Conservation (phyloP, 35 echinoderm and acorn worm species). For the Heliocidaris erythrogramma region DNA sequence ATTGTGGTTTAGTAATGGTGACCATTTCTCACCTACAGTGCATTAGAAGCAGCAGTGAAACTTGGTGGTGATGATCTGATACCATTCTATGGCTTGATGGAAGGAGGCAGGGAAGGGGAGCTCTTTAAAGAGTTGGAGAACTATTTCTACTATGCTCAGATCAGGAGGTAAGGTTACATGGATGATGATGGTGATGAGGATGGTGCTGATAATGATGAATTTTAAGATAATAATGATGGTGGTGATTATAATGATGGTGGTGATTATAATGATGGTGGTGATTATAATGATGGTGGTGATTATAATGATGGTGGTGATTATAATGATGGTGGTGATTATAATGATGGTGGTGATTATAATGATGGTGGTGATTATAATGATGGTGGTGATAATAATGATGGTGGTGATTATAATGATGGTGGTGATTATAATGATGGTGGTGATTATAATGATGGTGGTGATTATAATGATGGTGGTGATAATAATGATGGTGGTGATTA, state of each 20-base stretch:
- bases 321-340: not conserved
- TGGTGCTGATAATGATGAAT: no score
- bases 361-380: not conserved
- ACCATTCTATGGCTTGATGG: slow-evolving; percentile 96
- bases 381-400: no score
- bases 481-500: no score
- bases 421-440: no score
- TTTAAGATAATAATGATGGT: no score
- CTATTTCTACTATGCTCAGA: slow-evolving; percentile 99
- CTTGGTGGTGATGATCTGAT: slow-evolving; percentile 93
- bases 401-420: no score
- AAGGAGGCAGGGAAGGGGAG: slow-evolving; percentile 93
- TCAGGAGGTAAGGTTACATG: slow-evolving; percentile 79
- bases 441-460: no score
- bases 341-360: not conserved
- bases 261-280: no score
- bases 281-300: no score
- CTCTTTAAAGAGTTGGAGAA: slow-evolving; percentile 96
- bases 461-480: no score
- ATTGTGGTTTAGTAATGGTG: not conserved
- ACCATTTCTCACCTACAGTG: slow-evolving; percentile 57
- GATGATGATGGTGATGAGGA: not conserved
- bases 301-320: no score
- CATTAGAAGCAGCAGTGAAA: slow-evolving; percentile 82
- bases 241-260: no score